Percentiles rank a stretch among this genome's conserved stretches.
Evolutionary conservation across 2,113 vertebrate species (phyloP).

Genomic region (Pseudolaguvia tuberculata): DNA sequence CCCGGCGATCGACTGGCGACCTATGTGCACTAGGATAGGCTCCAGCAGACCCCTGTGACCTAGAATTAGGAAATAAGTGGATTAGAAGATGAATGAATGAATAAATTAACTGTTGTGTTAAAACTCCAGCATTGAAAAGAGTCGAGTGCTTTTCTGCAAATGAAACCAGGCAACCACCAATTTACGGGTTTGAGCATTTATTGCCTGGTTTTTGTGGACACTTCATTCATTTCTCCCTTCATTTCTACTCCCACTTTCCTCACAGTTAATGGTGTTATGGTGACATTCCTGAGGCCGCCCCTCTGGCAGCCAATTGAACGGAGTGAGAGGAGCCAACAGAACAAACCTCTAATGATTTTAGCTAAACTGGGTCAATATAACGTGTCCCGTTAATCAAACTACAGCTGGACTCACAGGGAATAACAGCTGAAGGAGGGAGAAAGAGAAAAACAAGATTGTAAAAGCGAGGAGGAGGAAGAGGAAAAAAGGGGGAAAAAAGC

Average conservation of each 20-base stretch:
- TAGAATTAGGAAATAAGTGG: no score
- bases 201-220: conserved; percentile 37
- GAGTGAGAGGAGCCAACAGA: conserved; percentile 34
- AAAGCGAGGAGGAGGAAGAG: not conserved
- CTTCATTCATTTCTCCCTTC: not conserved
- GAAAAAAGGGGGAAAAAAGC: no score
- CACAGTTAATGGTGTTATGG: conserved; percentile 26
- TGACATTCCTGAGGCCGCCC: not conserved
- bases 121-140: not conserved
- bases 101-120: not conserved
- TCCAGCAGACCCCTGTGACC: no score
- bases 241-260: conserved; percentile 9
- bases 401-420: conserved; percentile 17
- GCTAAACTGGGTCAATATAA: conserved; percentile 46
- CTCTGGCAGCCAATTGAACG: not conserved
- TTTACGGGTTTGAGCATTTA: conserved; percentile 39
- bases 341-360: conserved; percentile 53
- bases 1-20: no score
- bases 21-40: no score
- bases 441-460: conserved; percentile 15
- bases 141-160: conserved; percentile 15
- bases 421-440: not conserved
- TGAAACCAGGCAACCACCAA: conserved; percentile 16
- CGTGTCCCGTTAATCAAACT: conserved; percentile 46
- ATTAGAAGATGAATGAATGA: no score